Percentiles rank a stretch among this genome's conserved stretches.
Evolutionary conservation across 1,140 invertebrate genomes (phyloP).

Genomic region (Polyergus mexicanus): DNA sequence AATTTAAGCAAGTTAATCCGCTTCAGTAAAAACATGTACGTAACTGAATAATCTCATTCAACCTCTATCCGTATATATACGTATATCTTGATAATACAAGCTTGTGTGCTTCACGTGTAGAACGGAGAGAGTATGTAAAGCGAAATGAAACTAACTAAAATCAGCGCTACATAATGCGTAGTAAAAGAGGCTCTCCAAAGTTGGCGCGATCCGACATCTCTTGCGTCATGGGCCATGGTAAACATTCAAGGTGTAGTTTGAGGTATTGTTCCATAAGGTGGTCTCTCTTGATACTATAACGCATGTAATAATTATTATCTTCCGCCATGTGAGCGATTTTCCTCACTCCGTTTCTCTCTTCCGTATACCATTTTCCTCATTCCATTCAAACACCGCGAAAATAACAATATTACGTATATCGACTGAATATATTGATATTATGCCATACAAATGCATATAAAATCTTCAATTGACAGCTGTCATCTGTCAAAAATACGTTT

Average conservation of each 20-base stretch:
- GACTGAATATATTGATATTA: slow-evolving; percentile 25
- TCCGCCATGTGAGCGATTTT: slow-evolving; percentile 18
- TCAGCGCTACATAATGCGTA: slow-evolving; percentile 55
- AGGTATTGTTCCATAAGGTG: slow-evolving; percentile 37
- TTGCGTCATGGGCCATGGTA: slow-evolving; percentile 51
- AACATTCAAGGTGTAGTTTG: slow-evolving; percentile 58
- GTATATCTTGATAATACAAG: slow-evolving; percentile 44
- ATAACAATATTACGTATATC: slow-evolving; percentile 7
- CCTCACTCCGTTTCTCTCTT: neutral
- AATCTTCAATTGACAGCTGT: slow-evolving; percentile 10
- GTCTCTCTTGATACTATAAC: slow-evolving; percentile 33
- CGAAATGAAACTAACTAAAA: slow-evolving; percentile 64
- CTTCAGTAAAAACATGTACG: slow-evolving; percentile 36
- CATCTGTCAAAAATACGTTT: neutral
- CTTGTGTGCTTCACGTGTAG: slow-evolving; percentile 34
- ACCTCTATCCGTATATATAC: slow-evolving; percentile 3
- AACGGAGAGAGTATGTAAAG: slow-evolving; percentile 46
- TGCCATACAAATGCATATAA: neutral
- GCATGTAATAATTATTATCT: slow-evolving; percentile 57
- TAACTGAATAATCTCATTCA: slow-evolving; percentile 43
- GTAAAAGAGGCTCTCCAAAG: slow-evolving; percentile 61
- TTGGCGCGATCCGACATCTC: slow-evolving; percentile 58
- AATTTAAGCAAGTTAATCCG: slow-evolving; percentile 32
- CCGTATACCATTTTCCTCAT: neutral
- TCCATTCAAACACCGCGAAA: neutral